A percentile compares a stretch with the other conserved stretches of the same genome.
Conservation (phyloP, 35 echinoderm and acorn worm genomes). For the Ophioderma brevispina region DNA sequence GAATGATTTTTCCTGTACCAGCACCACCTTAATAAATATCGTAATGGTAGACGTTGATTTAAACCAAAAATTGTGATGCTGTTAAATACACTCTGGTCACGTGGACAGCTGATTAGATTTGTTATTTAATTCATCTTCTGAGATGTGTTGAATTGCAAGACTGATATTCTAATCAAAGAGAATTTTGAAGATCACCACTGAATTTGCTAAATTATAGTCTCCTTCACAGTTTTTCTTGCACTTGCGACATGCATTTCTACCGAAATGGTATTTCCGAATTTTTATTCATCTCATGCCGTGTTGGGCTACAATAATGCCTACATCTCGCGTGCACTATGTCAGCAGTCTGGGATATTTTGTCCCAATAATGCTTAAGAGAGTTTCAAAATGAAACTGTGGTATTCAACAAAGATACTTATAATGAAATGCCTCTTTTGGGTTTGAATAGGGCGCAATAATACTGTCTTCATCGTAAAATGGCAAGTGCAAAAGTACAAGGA, state of each 20-base stretch:
- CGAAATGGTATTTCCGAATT: neutral
- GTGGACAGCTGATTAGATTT: neutral
- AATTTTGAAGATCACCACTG: no score
- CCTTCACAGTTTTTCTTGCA: no score
- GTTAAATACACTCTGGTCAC: neutral
- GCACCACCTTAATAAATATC: neutral
- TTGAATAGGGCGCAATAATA: neutral
- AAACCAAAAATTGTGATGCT: neutral
- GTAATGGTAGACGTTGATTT: neutral
- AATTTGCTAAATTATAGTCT: no score
- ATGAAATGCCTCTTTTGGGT: neutral
- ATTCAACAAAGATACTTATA: neutral
- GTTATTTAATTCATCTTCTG: neutral
- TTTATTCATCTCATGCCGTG: no score
- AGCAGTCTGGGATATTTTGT: neutral
- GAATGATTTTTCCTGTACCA: neutral
- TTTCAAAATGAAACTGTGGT: neutral
- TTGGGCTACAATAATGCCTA: no score
- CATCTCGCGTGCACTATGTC: neutral
- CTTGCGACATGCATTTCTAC: neutral
- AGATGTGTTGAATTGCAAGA: no score
- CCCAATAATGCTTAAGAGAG: neutral
- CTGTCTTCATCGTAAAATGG: neutral
- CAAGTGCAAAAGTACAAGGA: neutral
- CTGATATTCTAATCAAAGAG: no score